These are phyloP conservation scores for Calcarius lapponicus DNA, from an alignment of 2,797 vertebrate species.

Conservation along the genomic window DNA sequence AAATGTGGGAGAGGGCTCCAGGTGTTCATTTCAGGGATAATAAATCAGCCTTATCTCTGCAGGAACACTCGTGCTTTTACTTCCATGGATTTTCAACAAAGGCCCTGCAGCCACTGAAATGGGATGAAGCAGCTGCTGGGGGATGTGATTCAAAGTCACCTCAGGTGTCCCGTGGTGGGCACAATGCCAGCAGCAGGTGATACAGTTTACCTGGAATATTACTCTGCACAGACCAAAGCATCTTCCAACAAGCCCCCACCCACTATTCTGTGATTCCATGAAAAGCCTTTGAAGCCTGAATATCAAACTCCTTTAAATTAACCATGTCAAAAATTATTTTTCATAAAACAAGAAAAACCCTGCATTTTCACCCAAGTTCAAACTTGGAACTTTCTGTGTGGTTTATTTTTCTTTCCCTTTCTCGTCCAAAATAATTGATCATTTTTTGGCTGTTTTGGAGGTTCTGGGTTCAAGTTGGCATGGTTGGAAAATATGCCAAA, in stretches of 20 bases:
- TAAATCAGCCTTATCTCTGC: neutral
- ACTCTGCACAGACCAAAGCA: slow-evolving; percentile 75
- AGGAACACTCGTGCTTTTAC: neutral
- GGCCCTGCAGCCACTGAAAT: neutral
- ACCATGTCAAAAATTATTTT: neutral
- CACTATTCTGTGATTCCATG: slow-evolving; percentile 74
- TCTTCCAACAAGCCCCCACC: slow-evolving; percentile 82
- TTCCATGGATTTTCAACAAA: neutral
- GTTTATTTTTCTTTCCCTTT: neutral
- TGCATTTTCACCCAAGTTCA: neutral
- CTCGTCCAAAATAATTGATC: neutral
- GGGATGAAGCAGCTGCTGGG: neutral
- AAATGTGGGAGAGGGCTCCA: neutral
- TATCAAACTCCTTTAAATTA: neutral
- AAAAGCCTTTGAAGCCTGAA: neutral
- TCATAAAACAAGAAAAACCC: neutral
- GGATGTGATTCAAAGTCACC: neutral
- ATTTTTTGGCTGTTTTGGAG: neutral
- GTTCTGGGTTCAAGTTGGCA: neutral
- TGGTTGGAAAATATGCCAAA: neutral
- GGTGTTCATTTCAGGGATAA: neutral
- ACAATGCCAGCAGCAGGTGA: slow-evolving; percentile 94
- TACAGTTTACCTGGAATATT: slow-evolving; percentile 91
- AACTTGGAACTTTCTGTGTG: neutral
- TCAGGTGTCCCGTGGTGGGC: slow-evolving; percentile 84